These are phyloP conservation scores for Caenorhabditis sulstoni DNA, from an alignment of 2,888 invertebrate species.

Conservation along the genomic window DNA sequence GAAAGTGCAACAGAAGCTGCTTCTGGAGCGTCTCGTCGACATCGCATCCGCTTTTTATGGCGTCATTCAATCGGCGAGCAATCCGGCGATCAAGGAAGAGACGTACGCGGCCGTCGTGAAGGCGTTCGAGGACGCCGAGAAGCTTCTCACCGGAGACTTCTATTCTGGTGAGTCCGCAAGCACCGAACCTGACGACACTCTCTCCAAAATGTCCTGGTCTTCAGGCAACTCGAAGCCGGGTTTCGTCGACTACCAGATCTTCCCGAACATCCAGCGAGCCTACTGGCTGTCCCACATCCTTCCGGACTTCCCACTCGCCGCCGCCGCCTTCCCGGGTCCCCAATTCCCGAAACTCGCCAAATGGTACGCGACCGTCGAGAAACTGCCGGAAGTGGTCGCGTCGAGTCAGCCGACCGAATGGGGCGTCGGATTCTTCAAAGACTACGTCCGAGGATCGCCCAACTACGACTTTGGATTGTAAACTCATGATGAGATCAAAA, in stretches of 20 bases:
- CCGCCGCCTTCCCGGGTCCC: slow-evolving; percentile 38
- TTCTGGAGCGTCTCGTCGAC: slow-evolving; percentile 85
- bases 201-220: too few species aligned
- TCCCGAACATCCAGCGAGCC: slow-evolving; percentile 48
- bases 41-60: slow-evolving; percentile 65
- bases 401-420: slow-evolving; percentile 43
- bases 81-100: slow-evolving; percentile 56
- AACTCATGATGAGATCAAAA: too few species aligned
- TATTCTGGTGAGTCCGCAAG: slow-evolving; percentile 68
- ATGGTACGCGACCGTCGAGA: slow-evolving; percentile 38
- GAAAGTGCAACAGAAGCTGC: slow-evolving; percentile 86
- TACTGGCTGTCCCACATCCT: slow-evolving; percentile 39
- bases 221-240: slow-evolving; percentile 45
- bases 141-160: slow-evolving; percentile 62
- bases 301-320: slow-evolving; percentile 25
- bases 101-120: slow-evolving; percentile 55
- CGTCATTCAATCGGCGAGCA: slow-evolving; percentile 21
- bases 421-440: slow-evolving; percentile 42
- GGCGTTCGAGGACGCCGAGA: slow-evolving; percentile 67
- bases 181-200: too few species aligned
- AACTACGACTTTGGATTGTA: slow-evolving; percentile 57
- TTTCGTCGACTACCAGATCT: slow-evolving; percentile 54
- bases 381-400: slow-evolving; percentile 54
- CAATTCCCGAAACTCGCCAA: slow-evolving; percentile 40
- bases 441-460: slow-evolving; percentile 36